Conservation (phyloP, 2,888 invertebrate genomes). For the Lepidochitona cinerea region DNA sequence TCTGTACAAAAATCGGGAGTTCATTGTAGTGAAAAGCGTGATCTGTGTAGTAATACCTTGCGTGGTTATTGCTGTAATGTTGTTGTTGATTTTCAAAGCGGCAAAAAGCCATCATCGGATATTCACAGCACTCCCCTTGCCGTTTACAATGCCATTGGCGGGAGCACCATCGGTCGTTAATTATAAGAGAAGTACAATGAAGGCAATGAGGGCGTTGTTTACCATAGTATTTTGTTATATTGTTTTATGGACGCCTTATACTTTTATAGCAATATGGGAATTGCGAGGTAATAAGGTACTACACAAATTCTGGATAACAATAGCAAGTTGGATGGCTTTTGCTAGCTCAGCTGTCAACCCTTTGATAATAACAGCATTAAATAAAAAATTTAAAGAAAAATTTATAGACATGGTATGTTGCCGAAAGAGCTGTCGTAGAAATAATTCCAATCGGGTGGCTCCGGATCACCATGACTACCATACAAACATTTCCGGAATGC, state of each 20-base stretch:
- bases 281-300: neutral
- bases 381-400: conserved; percentile 43
- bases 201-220: conserved; percentile 46
- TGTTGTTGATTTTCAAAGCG: conserved; percentile 38
- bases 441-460: conserved; percentile 7
- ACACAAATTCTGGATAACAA: conserved; percentile 18
- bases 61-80: conserved; percentile 27
- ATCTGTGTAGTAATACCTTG: conserved; percentile 41
- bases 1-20: neutral
- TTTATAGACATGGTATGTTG: conserved; percentile 26
- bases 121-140: conserved; percentile 43
- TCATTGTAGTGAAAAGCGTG: conserved; percentile 31
- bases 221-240: conserved; percentile 37
- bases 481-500: neutral
- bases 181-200: conserved; percentile 36
- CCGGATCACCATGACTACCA: neutral
- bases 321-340: conserved; percentile 39
- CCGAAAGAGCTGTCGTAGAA: conserved; percentile 9
- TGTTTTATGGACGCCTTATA: conserved; percentile 37
- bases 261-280: conserved; percentile 32
- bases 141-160: conserved; percentile 19
- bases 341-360: conserved; percentile 43
- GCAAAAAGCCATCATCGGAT: conserved; percentile 45
- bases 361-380: conserved; percentile 42
- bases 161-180: conserved; percentile 23